Base-by-base conservation (phyloP, 2,113 vertebrate species). In the Sylvietta virens region DNA sequence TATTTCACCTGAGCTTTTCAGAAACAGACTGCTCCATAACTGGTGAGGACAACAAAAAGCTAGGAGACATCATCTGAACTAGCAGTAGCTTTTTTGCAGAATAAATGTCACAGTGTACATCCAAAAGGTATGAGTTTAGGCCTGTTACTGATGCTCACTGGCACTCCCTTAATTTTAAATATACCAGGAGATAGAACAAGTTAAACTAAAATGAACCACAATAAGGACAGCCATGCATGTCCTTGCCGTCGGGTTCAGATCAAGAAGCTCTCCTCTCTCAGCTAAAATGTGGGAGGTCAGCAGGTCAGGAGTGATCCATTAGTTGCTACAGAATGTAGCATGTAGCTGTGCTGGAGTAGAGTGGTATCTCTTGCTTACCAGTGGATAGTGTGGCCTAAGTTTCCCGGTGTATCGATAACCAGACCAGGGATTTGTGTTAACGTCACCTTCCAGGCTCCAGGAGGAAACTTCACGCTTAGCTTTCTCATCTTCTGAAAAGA, bases 341-440 rank as follows among this genome's bases (percentile, higher is more conserved):
- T 0, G 0, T 1, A 35, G 24, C 15, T 30, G n/a, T 3, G 6
- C 57, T 44, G 78, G 17, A 94, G 15, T 15, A 35, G 33, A 47
- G 40, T 7, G 15, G 40, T 31, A 94, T 13, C 40, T 40, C 33
- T 13, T 69, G 94, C 98, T 97, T 98, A 99, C 99, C 98, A 99
- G 97, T 42, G 99, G 99, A 91, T 99, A 99, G 97, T 99, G 96
- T 40, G 99, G 99, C 82, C 98, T 98, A 76, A 99, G 98, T 97
- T 99, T 99, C 54, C 99, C 99, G 44, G 99, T 99, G 56, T 99
- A 99, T 60, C 99, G 98, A 97, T 99, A 99, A 45, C 99, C 99
- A 78, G 98, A 98, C 99, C 99, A 99, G 8, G 99, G 99, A 95
- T 99, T 99, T 88, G 99, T 99, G 97, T 99, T 99, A 79, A 98